Conservation (phyloP, 2,113 vertebrate genomes). For the Catharus fuscescens region DNA sequence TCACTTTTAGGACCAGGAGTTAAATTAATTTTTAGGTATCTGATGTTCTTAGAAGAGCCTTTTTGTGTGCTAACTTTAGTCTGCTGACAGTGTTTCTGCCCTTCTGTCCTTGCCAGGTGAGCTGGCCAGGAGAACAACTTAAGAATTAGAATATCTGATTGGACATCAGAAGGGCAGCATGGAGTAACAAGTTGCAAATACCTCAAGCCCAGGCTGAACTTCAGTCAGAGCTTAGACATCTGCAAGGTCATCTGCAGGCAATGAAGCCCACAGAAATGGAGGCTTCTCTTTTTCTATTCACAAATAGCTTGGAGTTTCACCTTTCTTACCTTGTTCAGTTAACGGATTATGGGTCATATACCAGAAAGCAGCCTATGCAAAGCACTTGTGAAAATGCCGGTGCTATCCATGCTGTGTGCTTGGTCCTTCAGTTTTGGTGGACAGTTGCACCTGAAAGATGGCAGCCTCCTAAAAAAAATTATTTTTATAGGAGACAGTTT, state of each 20-base stretch:
- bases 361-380: neutral
- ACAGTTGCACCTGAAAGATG: neutral
- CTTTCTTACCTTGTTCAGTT: neutral
- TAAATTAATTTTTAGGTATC: neutral
- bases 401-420: neutral
- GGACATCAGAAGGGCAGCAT: neutral
- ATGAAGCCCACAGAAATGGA: neutral
- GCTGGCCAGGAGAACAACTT: neutral
- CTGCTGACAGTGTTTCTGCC: neutral
- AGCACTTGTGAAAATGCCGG: neutral
- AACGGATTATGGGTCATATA: neutral
- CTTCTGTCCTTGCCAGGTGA: neutral
- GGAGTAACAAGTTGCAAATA: neutral
- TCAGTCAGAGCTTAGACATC: neutral
- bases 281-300: neutral
- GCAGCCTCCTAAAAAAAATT: neutral
- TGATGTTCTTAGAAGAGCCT: neutral
- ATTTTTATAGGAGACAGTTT: conserved; percentile 16
- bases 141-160: neutral
- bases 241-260: neutral
- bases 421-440: neutral
- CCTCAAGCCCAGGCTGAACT: neutral
- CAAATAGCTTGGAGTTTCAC: neutral
- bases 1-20: neutral
- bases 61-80: neutral